phyloP scores from a whole-genome alignment of 2,113 vertebrate genomes.

The Lipotes vexillifer region DNA sequence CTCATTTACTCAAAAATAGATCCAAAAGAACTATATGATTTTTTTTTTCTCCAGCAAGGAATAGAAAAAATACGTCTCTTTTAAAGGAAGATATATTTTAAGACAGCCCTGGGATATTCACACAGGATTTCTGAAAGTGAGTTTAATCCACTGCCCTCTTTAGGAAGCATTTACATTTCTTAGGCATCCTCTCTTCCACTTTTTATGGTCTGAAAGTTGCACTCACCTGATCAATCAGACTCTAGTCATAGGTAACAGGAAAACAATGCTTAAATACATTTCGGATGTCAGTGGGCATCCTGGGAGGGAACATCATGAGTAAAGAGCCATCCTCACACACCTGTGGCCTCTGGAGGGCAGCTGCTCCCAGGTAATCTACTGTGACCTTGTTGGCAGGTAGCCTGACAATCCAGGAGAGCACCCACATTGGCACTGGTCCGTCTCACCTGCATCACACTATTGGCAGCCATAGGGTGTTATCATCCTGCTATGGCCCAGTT shows the following conservation, averaged over 20 bases:
- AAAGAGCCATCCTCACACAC: neutral
- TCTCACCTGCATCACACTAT: neutral
- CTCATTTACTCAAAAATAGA: neutral
- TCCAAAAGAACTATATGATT: neutral
- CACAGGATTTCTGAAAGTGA: neutral
- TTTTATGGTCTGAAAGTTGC: neutral
- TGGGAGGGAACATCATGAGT: neutral
- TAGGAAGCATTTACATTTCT: neutral
- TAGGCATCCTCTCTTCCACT: neutral
- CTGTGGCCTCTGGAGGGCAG: neutral
- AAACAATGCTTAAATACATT: neutral
- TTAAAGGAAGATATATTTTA: conserved; percentile 19
- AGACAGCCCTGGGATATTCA: neutral
- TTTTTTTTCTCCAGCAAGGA: neutral
- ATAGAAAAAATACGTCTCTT: neutral
- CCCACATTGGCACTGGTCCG: neutral
- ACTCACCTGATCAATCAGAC: conserved; percentile 12
- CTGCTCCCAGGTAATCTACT: neutral
- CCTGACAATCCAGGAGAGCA: neutral
- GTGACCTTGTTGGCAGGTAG: neutral
- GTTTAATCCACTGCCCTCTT: neutral
- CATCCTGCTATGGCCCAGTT: neutral
- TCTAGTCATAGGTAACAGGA: neutral
- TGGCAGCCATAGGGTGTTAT: neutral
- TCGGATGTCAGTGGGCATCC: neutral